phyloP scores from a whole-genome alignment of 2,113 vertebrate genomes.

The Spheniscus mendiculus region DNA sequence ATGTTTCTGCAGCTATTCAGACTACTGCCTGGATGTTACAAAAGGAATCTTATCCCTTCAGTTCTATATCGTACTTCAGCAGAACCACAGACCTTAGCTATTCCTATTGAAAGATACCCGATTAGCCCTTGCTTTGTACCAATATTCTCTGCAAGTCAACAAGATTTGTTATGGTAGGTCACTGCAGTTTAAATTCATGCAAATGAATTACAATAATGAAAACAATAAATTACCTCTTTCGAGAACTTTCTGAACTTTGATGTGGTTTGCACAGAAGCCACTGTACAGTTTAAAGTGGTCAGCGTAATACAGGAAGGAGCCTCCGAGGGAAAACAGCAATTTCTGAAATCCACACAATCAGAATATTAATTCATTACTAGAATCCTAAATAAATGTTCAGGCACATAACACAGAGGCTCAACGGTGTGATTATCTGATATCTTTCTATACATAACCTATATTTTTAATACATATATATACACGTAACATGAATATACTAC shows the following conservation, averaged over 20 bases:
- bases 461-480: too few species aligned
- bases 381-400: background rate
- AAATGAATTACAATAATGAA: background rate
- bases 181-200: background rate
- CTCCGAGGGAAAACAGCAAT: slow-evolving; percentile 94
- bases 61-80: background rate
- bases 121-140: background rate
- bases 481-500: background rate
- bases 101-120: background rate
- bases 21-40: background rate
- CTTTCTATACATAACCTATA: background rate
- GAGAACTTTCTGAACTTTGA: slow-evolving; percentile 97
- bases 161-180: background rate
- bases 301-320: slow-evolving; percentile 96
- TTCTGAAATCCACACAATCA: slow-evolving; percentile 81
- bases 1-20: background rate
- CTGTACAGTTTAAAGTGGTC: slow-evolving; percentile 99
- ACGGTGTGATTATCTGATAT: background rate
- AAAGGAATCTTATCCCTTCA: background rate
- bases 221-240: slow-evolving; percentile 86
- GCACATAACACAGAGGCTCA: background rate
- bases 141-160: background rate
- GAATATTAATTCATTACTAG: background rate
- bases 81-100: background rate
- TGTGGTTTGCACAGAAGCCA: slow-evolving; percentile 97